A percentile compares a stretch with the other conserved stretches of the same genome.
Conservation (phyloP, 2,797 vertebrate species). For the Remorina albescens region DNA sequence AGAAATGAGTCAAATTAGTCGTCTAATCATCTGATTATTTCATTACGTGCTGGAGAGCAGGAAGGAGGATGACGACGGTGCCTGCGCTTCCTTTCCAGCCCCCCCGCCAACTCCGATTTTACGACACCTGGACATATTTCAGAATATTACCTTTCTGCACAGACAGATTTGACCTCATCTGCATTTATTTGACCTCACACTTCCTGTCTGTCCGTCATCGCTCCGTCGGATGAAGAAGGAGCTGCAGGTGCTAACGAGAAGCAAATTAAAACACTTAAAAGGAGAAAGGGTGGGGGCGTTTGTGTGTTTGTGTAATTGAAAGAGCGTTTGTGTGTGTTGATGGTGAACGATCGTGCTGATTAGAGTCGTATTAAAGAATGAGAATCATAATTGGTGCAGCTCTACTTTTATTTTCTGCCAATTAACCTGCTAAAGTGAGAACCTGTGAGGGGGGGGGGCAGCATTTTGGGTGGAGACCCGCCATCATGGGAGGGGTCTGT, state of each 20-base stretch:
- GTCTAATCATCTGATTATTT: conserved; percentile 79
- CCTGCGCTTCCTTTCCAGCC: conserved; percentile 48
- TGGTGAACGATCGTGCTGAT: conserved; percentile 9
- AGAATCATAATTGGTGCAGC: conserved; percentile 33
- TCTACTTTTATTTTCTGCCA: conserved; percentile 57
- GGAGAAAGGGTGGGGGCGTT: conserved; percentile 24
- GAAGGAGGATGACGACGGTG: conserved; percentile 66
- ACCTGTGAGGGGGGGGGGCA: no score
- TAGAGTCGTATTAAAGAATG: conserved; percentile 38
- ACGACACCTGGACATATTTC: conserved; percentile 61
- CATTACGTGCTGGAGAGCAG: conserved; percentile 74
- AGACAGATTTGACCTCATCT: not conserved
- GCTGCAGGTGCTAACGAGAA: conserved; percentile 50
- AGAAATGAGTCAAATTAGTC: conserved; percentile 70
- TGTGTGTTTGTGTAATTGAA: conserved; percentile 32
- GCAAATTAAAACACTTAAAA: conserved; percentile 69
- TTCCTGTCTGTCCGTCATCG: not conserved
- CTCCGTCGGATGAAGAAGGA: not conserved
- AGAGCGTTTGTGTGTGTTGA: not conserved
- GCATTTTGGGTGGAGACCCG: not conserved
- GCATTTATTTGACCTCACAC: not conserved
- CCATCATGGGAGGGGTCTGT: not conserved
- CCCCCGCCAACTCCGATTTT: no score
- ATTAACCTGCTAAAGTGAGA: conserved; percentile 45
- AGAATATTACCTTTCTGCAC: conserved; percentile 28